These are phyloP conservation scores for Cheilosia urbana DNA, from an alignment of 2,888 invertebrate species.

Conservation along the genomic window DNA sequence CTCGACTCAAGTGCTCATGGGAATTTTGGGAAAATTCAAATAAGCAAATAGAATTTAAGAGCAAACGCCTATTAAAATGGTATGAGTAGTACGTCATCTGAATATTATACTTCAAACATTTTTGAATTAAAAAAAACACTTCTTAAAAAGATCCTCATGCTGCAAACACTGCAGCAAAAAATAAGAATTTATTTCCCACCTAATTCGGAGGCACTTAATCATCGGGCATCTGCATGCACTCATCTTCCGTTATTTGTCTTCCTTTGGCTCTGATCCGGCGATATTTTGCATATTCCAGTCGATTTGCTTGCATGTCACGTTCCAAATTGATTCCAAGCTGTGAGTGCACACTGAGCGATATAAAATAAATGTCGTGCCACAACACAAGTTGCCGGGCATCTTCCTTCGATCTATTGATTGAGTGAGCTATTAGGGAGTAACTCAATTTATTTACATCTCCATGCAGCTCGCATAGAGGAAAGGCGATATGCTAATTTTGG, in stretches of 20 bases:
- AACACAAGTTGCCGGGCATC: constrained; percentile 18
- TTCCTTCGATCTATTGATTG: constrained; percentile 29
- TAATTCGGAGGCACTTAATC: constrained; percentile 31
- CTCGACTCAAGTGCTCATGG: background rate
- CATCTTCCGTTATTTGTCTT: constrained; percentile 52
- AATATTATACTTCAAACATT: too few relatives aligned
- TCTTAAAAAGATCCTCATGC: background rate
- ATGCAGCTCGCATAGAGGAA: background rate
- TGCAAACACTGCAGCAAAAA: constrained; percentile 5
- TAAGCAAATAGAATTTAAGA: background rate
- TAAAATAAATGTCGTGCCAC: constrained; percentile 10
- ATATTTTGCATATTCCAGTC: constrained; percentile 34
- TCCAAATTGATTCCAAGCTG: constrained; percentile 51
- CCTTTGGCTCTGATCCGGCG: constrained; percentile 30
- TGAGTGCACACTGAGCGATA: constrained; percentile 33
- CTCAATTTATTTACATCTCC: constrained; percentile 52
- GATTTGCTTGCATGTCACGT: constrained; percentile 59
- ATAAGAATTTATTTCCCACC: constrained; percentile 41
- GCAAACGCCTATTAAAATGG: background rate
- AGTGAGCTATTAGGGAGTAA: constrained; percentile 57
- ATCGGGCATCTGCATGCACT: constrained; percentile 32
- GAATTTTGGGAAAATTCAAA: background rate
- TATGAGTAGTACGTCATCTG: too few relatives aligned
- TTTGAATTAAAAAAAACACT: too few relatives aligned
- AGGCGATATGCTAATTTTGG: constrained; percentile 17